phyloP scores from a whole-genome alignment of 92 coral and sea anemone species.

The Desmophyllum pertusum region DNA sequence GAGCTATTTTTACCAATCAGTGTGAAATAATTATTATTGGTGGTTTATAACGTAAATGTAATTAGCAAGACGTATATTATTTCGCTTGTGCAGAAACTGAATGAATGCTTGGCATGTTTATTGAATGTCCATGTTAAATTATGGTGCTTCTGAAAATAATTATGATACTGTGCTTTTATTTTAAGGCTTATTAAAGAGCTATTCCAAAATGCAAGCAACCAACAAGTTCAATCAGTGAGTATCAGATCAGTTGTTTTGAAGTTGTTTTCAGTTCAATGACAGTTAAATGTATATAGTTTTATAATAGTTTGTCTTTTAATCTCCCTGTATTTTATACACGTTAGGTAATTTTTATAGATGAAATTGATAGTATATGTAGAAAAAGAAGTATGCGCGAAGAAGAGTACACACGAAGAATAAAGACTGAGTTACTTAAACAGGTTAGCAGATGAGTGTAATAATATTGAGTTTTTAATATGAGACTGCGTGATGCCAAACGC shows the following conservation, averaged over 20 bases:
- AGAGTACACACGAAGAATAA: slow-evolving; percentile 94
- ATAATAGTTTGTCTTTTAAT: too few species aligned
- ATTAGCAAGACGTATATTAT: too few species aligned
- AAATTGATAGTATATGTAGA: slow-evolving; percentile 96
- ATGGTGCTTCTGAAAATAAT: not conserved
- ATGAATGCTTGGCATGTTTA: too few species aligned
- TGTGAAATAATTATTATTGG: too few species aligned
- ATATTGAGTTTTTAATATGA: too few species aligned
- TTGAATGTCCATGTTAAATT: too few species aligned
- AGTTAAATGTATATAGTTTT: not conserved
- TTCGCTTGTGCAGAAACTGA: too few species aligned
- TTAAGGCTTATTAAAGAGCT: slow-evolving; percentile 90
- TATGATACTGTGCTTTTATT: not conserved
- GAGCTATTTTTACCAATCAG: too few species aligned
- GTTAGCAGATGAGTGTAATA: too few species aligned
- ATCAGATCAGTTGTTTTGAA: not conserved
- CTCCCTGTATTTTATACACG: slow-evolving; percentile 1
- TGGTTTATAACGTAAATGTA: too few species aligned
- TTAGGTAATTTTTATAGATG: slow-evolving; percentile 98
- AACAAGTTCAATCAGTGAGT: slow-evolving; percentile 93
- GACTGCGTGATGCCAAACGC: too few species aligned
- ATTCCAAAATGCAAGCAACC: slow-evolving; percentile 83
- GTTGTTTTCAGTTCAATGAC: not conserved
- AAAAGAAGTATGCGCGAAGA: slow-evolving; percentile 88
- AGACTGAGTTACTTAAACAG: slow-evolving; percentile 95